Percentiles rank a stretch among this genome's conserved stretches.
Conservation (phyloP, 2,113 vertebrate species). For the Lampris incognitus region DNA sequence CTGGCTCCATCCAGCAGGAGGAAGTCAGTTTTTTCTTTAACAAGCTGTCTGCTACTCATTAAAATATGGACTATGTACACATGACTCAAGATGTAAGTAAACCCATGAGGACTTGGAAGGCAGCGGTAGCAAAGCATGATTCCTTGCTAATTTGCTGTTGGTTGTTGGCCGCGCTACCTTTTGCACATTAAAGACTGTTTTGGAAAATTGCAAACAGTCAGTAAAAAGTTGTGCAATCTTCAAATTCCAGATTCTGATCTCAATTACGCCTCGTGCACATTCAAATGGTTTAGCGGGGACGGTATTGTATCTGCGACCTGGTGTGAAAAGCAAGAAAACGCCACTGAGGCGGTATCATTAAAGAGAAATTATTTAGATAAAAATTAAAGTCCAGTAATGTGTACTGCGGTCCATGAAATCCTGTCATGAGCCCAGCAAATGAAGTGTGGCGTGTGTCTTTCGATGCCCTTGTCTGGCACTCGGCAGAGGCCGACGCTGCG, state of each 20-base stretch:
- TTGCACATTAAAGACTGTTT: slow-evolving; percentile 66
- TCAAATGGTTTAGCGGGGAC: slow-evolving; percentile 22
- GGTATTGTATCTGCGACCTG: slow-evolving; percentile 14
- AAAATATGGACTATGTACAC: slow-evolving; percentile 73
- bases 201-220: slow-evolving; percentile 71
- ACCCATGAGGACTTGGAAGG: slow-evolving; percentile 73
- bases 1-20: slow-evolving; percentile 59
- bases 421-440: too few species aligned
- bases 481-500: slow-evolving; percentile 45
- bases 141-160: slow-evolving; percentile 65
- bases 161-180: slow-evolving; percentile 46
- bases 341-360: neutral
- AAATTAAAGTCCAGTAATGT: too few species aligned
- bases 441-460: slow-evolving; percentile 27
- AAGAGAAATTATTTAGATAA: too few species aligned
- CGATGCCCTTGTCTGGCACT: slow-evolving; percentile 59
- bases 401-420: too few species aligned
- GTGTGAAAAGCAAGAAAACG: neutral
- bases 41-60: slow-evolving; percentile 78
- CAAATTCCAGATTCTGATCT: slow-evolving; percentile 40
- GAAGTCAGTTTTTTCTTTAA: slow-evolving; percentile 68
- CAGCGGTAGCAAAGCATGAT: slow-evolving; percentile 68
- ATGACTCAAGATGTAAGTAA: slow-evolving; percentile 67
- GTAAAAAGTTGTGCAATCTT: slow-evolving; percentile 50
- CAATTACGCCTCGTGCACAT: slow-evolving; percentile 33